Evolutionary conservation across 2,113 vertebrate species (phyloP).

Genomic region (Pterocles orientalis): DNA sequence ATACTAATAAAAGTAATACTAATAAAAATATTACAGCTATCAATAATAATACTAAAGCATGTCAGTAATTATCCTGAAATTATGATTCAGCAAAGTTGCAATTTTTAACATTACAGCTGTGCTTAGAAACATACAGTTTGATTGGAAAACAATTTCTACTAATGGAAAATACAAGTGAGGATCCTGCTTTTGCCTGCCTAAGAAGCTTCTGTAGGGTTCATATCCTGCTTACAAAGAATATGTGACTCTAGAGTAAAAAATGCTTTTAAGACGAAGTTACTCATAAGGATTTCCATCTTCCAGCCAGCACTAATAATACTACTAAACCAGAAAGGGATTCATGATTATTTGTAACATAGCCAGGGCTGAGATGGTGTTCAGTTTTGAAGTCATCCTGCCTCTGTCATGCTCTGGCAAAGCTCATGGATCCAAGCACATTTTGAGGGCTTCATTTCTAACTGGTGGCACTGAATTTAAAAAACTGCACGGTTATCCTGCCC

Average conservation of each 20-base stretch:
- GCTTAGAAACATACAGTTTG: neutral
- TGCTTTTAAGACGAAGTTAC: neutral
- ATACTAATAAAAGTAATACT: neutral
- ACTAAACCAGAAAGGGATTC: neutral
- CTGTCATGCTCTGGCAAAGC: neutral
- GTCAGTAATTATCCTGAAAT: neutral
- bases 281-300: neutral
- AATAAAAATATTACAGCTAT: neutral
- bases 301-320: neutral
- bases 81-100: neutral
- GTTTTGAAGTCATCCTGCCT: neutral
- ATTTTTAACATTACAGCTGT: neutral
- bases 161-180: neutral
- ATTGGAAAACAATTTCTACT: neutral
- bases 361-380: neutral
- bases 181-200: neutral
- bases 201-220: neutral
- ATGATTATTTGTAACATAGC: neutral
- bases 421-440: neutral
- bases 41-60: neutral
- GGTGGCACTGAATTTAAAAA: neutral
- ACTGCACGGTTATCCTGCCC: neutral
- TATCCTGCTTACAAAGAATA: neutral
- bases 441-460: neutral
- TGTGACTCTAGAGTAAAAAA: neutral